Evolutionary conservation across 2,888 invertebrate species (phyloP), one percentile per base, ranked within the genome.

Genomic region (Globia sparganii): DNA sequence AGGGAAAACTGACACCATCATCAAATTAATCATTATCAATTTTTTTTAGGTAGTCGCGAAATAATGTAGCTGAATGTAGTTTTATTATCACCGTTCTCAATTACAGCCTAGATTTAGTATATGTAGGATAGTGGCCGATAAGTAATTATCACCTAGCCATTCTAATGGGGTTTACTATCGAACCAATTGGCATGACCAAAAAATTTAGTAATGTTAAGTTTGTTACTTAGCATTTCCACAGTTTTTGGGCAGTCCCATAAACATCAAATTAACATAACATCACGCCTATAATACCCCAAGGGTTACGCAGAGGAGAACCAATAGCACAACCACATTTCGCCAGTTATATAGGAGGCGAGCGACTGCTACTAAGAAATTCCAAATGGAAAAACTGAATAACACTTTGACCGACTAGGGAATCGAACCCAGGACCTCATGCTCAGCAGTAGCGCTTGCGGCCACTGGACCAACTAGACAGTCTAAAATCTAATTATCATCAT

Each of bases 81-180:
- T 28, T 53, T 40, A 71, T 25, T 65, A 79, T n/a, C 46, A 62
- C 9, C 21, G 11, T 56, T 15, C 43, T 74, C 25, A 49, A 73
- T 73, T 49, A 49, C 21, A 25, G 61, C 11, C 40, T 40, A 74
- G 62, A 64, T 74, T 79, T 64, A 40, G 13, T 13, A 43, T 0
- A 4, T 43, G 43, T 43, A 13, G 58, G 13, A 67, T 56, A 58
- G 6, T 58, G 56, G 21, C 81, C 62, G 81, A 79, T 79, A 74
- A 81, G 64, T 34, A 56, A 40, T 62, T 62, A 67, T 56, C 25
- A 62, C 15, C 9, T 13, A 25, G 11, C 9, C 21, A 37, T 49
- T 34, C 0, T 18, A 81, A 49, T 9, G 21, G 21, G 13, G 37
- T 28, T 80, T 25, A 11, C 9, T 72, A 37, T 72, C 28, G 37